Percentiles rank a stretch among this genome's conserved stretches.
Conservation (phyloP, 2,888 invertebrate genomes). For the Glomeris marginata region DNA sequence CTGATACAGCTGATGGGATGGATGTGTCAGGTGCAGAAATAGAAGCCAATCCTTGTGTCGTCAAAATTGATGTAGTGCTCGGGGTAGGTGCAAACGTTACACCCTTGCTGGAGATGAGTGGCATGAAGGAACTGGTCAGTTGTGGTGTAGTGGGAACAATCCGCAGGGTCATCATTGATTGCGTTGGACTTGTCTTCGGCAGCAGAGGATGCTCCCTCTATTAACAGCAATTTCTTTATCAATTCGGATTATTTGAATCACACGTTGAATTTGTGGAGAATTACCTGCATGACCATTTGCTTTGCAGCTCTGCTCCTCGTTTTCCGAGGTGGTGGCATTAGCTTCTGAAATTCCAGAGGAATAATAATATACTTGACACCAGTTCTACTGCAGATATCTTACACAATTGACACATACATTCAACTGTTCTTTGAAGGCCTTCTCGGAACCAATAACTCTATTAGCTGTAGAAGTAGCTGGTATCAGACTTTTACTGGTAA, state of each 20-base stretch:
- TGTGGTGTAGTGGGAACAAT: constrained; percentile 13
- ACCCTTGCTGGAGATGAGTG: constrained; percentile 6
- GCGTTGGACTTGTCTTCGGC: constrained; percentile 32
- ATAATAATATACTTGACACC: neutral
- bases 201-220: constrained; percentile 55
- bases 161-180: constrained; percentile 15
- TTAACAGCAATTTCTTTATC: constrained; percentile 29
- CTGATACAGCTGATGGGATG: neutral
- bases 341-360: neutral
- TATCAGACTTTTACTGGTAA: too few species aligned
- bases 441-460: constrained; percentile 5
- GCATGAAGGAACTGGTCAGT: constrained; percentile 14
- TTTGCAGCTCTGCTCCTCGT: constrained; percentile 4
- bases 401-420: constrained; percentile 12
- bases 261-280: neutral
- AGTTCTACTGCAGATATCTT: neutral
- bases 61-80: constrained; percentile 3
- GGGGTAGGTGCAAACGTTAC: constrained; percentile 2
- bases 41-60: constrained; percentile 4
- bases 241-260: neutral
- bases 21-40: constrained; percentile 5
- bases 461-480: too few species aligned
- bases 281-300: neutral
- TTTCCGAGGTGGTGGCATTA: neutral
- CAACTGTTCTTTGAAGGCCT: constrained; percentile 18